Evolutionary conservation across 2,888 invertebrate genomes (phyloP), one percentile per base, ranked within the genome.

Genomic region (Ernsta delagoae): DNA sequence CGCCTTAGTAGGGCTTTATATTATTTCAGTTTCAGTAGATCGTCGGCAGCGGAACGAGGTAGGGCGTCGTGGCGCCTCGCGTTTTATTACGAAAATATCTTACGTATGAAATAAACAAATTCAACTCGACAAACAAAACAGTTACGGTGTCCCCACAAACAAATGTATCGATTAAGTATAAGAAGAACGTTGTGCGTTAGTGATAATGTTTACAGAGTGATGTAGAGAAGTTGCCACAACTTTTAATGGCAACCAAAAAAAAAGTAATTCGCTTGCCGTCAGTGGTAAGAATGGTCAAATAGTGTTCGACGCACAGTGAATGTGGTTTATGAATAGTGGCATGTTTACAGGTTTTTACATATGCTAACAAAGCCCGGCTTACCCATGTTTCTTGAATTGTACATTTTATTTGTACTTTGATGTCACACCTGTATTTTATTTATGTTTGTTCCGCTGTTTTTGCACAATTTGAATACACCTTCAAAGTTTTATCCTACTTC

Each of bases 341-440:
- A 92, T 92, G 92, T 86, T 88, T 88, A 87, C 88, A 88, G 89
- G 88, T 89, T 84, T 89, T 88, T 89, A 90, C 90, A 88, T 85
- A 71, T 72, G 71, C 69, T 31, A 45, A 12, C 48, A 12, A 50
- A 11, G 63, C 70, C 70, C 70, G 71, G 70, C 72, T 70, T 70
- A 31, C 31, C 31, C 31, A 31, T 31, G 31, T 31, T 31, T 31
- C 31, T 31, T 31, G 1, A 31, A 31, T 31, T 31, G 2, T 31
- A 31, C 31, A 31, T 31, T 31, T 31, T 31, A 4, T 31, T 31
- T 31, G 2, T 3, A 2, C 31, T 53, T 53, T 53, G 3, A 53
- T 12, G 53, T 53, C 31, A 48, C 31, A 48, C 31, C 53, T 24
- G 16, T 53, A 45, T 53, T 6, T 16, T 24, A 24, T 53, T 53